Conservation (phyloP, 2,113 vertebrate species). For the Misgurnus mizolepis region DNA sequence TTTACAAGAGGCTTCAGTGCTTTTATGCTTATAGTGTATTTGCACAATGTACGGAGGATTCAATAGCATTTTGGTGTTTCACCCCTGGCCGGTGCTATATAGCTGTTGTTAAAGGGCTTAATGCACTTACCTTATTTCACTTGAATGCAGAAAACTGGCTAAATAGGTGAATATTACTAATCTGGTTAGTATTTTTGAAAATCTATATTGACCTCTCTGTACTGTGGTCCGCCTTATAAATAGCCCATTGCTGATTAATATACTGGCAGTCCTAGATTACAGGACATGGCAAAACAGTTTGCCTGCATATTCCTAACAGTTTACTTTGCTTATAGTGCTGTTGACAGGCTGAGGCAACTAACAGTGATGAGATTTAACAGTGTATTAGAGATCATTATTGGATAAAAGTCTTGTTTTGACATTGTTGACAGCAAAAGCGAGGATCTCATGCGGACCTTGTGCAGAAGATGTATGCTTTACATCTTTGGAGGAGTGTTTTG, state of each 20-base stretch:
- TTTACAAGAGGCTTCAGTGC: background rate
- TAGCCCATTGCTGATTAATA: background rate
- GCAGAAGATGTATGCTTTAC: constrained; percentile 16
- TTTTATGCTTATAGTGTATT: no score
- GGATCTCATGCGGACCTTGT: background rate
- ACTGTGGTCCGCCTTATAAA: background rate
- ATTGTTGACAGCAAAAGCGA: constrained; percentile 14
- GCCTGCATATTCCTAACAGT: background rate
- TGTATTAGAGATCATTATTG: background rate
- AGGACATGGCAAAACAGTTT: background rate
- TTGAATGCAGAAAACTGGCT: background rate
- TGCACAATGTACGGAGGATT: no score
- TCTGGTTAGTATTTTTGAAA: background rate
- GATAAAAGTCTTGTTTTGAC: constrained; percentile 14
- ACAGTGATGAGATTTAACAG: background rate
- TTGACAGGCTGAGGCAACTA: background rate
- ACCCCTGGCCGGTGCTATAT: background rate
- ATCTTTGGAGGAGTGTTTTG: constrained; percentile 62
- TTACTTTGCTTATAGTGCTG: background rate
- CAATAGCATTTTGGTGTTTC: background rate
- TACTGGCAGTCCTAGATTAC: background rate
- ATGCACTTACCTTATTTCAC: background rate
- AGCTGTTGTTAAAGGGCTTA: background rate
- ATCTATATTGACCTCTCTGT: background rate
- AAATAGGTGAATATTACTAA: background rate